Base-by-base conservation (phyloP, 2,113 vertebrate genomes). In the Hippocampus guttulatus region DNA sequence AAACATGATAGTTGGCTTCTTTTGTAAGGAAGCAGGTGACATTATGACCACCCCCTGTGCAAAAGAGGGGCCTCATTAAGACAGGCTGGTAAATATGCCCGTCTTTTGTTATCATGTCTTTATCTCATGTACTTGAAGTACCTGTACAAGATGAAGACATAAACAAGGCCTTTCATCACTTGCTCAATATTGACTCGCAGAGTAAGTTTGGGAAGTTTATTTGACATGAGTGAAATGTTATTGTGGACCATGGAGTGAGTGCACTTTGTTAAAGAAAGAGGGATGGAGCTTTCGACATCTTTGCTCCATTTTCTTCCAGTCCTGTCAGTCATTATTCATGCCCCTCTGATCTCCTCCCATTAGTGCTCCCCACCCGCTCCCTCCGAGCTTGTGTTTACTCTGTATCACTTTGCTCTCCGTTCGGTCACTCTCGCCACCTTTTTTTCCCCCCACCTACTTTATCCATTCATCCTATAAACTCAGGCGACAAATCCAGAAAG, bases 181-280 rank as follows among this genome's bases (percentile, higher is more conserved):
- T n/a, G 55, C 45, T 75, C 33, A 15, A 16, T 65, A 73, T 69
- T 60, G 6, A 8, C 71, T 9, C 38, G 52, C 71, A 43, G 1
- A 73, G 74, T 72, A 54, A 75, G 72, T 78, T 82, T 75, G 21
- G 1, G 60, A 27, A 60, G 75, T 87, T 88, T 89, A 85, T 90
- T 87, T 87, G 86, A 86, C 85, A 86, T 51, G 15, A 40, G 64
- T 78, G 85, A 87, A 87, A 85, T 90, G 85, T 85, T 83, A 79
- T 71, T 54, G 74, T 67, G 72, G 51, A 75, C 65, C 33, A 23
- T 70, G 75, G 71, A n/a, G 43, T 70, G 69, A 83, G 78, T 76
- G 74, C 74, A 76, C 76, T 84, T 52, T 74, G 0, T 3, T 61
- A 62, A 73, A 75, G 54, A 71, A 77, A 51, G 9, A 64, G 68